Percentiles rank a stretch among this genome's conserved stretches.
Evolutionary conservation across 2,113 vertebrate genomes (phyloP).

Genomic region (Dicrurus megarhynchus): DNA sequence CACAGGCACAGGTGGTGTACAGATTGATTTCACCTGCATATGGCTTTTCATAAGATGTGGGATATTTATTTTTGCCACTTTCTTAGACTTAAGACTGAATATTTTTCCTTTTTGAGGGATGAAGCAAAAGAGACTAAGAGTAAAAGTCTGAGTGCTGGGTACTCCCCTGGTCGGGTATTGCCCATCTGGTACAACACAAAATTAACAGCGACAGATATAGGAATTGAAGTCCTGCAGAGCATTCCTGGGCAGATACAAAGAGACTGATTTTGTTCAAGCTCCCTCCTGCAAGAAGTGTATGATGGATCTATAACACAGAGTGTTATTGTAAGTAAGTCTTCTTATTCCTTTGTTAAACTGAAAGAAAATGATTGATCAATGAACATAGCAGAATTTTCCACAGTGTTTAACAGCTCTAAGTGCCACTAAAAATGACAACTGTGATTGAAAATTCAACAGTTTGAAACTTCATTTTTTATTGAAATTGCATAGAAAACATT

Average conservation of each 20-base stretch:
- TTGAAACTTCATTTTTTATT: not conserved
- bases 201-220: not conserved
- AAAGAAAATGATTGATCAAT: not conserved
- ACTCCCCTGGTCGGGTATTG: not conserved
- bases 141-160: not conserved
- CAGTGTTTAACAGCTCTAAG: not conserved
- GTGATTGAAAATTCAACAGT: not conserved
- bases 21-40: not conserved
- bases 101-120: not conserved
- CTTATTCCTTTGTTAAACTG: not conserved
- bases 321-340: not conserved
- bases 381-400: not conserved
- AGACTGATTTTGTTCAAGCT: not conserved
- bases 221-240: not conserved
- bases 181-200: not conserved
- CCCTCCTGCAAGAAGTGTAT: not conserved
- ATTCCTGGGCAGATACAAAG: not conserved
- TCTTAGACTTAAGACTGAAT: not conserved
- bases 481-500: not conserved
- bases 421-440: not conserved
- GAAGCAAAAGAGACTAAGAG: not conserved
- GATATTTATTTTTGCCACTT: not conserved
- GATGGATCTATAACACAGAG: not conserved
- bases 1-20: rapidly evolving
- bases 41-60: not conserved